Percentiles rank a stretch among this genome's conserved stretches.
Conservation (phyloP, 1,140 invertebrate genomes). For the Agraylea sexmaculata region DNA sequence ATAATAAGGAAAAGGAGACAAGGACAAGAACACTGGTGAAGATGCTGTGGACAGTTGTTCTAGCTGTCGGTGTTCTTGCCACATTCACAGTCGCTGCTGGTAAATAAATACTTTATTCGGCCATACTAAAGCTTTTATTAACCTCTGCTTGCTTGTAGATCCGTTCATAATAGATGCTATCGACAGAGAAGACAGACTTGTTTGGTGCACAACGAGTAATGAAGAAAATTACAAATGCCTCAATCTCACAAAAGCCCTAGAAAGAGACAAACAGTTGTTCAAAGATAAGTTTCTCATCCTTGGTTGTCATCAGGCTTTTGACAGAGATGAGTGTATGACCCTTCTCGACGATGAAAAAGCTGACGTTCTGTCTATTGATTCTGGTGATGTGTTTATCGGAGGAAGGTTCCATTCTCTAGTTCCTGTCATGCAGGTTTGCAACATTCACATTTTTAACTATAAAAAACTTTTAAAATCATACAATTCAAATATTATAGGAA, state of each 20-base stretch:
- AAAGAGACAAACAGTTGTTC: slow-evolving; percentile 51
- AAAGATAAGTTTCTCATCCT: slow-evolving; percentile 49
- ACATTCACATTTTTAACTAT: background rate
- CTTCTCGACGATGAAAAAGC: slow-evolving; percentile 64
- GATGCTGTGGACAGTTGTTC: too few relatives aligned
- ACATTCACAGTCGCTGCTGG: background rate
- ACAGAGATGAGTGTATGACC: slow-evolving; percentile 73
- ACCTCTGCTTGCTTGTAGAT: slow-evolving; percentile 6
- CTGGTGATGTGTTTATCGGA: slow-evolving; percentile 86
- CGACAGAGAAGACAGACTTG: slow-evolving; percentile 8
- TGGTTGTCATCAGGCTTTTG: slow-evolving; percentile 54
- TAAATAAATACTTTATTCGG: too few relatives aligned
- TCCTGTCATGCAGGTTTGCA: slow-evolving; percentile 64
- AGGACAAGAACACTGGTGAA: too few relatives aligned
- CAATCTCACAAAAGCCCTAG: slow-evolving; percentile 52
- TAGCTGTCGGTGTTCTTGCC: too few relatives aligned
- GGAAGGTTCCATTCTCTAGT: slow-evolving; percentile 87
- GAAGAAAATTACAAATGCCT: slow-evolving; percentile 67
- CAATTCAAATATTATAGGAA: slow-evolving; percentile 11
- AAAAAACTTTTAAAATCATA: background rate
- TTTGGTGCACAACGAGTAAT: slow-evolving; percentile 67
- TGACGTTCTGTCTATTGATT: slow-evolving; percentile 77
- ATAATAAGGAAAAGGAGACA: too few relatives aligned
- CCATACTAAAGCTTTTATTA: too few relatives aligned
- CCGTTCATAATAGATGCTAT: slow-evolving; percentile 4